Percentiles rank a stretch among this genome's conserved stretches.
phyloP scores from a whole-genome alignment of 2,113 vertebrate genomes.

The Octodon degus region DNA sequence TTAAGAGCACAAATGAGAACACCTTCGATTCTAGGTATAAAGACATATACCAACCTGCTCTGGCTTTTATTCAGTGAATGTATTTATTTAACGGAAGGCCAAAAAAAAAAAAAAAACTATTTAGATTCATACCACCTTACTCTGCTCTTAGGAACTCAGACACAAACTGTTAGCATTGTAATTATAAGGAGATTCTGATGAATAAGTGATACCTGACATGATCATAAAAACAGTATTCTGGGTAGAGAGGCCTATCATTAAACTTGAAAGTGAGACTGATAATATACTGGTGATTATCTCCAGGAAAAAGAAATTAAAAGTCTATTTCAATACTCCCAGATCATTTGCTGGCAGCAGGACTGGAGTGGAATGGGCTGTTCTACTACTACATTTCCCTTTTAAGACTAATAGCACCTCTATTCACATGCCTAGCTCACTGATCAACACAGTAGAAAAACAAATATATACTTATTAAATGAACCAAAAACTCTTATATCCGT shows the following conservation, averaged over 20 bases:
- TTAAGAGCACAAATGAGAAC: neutral
- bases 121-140: neutral
- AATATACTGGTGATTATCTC: neutral
- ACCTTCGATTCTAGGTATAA: neutral
- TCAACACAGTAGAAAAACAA: neutral
- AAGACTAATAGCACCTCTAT: conserved; percentile 1
- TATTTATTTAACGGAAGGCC: neutral
- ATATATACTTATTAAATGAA: neutral
- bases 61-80: neutral
- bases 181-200: conserved; percentile 34
- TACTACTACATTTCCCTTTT: conserved; percentile 4
- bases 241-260: neutral
- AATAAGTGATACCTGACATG: neutral
- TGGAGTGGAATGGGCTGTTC: neutral
- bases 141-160: neutral
- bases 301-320: neutral
- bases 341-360: neutral
- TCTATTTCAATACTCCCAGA: neutral
- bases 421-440: conserved; percentile 7
- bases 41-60: neutral
- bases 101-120: neutral
- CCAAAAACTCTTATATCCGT: conserved; percentile 5
- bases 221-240: conserved; percentile 3
- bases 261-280: neutral
- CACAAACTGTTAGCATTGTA: neutral